A percentile compares a stretch with the other conserved stretches of the same genome.
Evolutionary conservation across 1,140 invertebrate genomes (phyloP).

Genomic region (Carposina sasakii): DNA sequence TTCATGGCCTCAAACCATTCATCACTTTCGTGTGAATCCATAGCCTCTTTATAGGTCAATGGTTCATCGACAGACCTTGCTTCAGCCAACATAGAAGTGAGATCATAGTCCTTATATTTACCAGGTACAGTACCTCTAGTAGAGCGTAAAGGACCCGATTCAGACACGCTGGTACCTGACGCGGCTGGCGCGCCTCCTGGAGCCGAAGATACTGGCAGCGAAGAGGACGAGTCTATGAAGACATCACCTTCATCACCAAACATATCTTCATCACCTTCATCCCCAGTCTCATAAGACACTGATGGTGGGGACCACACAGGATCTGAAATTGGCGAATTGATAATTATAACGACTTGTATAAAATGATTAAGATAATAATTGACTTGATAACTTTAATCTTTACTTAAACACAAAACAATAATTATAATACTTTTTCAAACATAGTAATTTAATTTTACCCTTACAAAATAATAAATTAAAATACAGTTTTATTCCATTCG

Average conservation of each 20-base stretch:
- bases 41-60: constrained; percentile 2
- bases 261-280: too few species aligned
- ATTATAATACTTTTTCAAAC: too few species aligned
- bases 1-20: constrained; percentile 34
- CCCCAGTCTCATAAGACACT: not conserved
- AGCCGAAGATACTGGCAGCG: too few species aligned
- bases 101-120: not conserved
- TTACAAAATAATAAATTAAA: too few species aligned
- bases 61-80: not conserved
- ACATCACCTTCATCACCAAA: too few species aligned
- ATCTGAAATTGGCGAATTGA: not conserved
- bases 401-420: too few species aligned
- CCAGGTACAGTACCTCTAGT: not conserved
- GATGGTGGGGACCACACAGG: not conserved
- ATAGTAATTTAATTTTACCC: too few species aligned
- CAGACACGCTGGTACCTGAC: not conserved
- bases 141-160: not conserved
- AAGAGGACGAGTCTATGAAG: too few species aligned
- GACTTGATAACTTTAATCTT: too few species aligned
- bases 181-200: not conserved
- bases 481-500: too few species aligned
- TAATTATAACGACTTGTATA: too few species aligned
- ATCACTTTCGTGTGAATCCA: not conserved
- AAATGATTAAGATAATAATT: too few species aligned
- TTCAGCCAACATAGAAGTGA: not conserved